Conservation (phyloP, 2,113 vertebrate genomes). For the Carassius carassius region DNA sequence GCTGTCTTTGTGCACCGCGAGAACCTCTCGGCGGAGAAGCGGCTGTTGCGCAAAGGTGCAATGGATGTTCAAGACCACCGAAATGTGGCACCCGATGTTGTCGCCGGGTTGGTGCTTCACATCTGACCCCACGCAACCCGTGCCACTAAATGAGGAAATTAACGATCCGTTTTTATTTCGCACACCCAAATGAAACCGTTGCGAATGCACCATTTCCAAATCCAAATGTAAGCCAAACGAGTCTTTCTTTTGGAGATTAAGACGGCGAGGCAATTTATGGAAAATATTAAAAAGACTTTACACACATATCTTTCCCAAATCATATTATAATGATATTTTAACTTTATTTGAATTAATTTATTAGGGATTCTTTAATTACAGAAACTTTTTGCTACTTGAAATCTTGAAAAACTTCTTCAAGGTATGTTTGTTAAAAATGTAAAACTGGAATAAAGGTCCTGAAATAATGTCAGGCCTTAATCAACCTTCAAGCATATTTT, state of each 20-base stretch:
- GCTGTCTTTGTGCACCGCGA: constrained; percentile 80
- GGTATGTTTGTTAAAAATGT: neutral
- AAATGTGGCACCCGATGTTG: constrained; percentile 45
- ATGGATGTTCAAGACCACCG: constrained; percentile 59
- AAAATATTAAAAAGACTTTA: neutral
- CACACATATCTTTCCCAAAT: neutral
- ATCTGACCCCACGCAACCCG: constrained; percentile 6
- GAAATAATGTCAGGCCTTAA: neutral
- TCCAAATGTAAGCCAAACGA: neutral
- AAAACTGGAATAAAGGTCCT: too few relatives aligned
- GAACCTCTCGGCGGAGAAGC: constrained; percentile 72
- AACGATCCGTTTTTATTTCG: neutral
- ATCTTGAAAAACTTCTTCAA: neutral
- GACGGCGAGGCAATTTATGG: neutral
- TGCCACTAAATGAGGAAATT: neutral
- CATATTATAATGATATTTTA: neutral
- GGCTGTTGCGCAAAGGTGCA: constrained; percentile 82
- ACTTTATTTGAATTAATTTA: neutral
- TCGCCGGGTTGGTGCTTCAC: constrained; percentile 23
- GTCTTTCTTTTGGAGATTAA: neutral
- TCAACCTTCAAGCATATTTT: neutral
- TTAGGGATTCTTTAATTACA: neutral
- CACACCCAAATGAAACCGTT: neutral
- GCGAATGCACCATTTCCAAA: constrained; percentile 3
- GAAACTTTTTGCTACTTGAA: neutral